phyloP scores from a whole-genome alignment of 2,797 vertebrate species.

The Falco berigora region DNA sequence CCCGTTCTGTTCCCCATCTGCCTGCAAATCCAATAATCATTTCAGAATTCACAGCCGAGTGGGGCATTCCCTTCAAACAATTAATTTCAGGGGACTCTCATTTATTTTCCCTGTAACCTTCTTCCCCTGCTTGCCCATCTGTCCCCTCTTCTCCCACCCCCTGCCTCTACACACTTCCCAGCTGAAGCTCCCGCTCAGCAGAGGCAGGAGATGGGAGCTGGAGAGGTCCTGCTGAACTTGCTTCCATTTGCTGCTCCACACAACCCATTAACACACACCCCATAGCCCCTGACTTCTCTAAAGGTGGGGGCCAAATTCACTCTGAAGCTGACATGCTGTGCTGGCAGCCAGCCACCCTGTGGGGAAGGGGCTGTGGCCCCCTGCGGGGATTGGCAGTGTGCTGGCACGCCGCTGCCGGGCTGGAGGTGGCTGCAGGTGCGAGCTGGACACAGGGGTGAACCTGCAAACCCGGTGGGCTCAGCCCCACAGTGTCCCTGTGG shows the following conservation, averaged over 20 bases:
- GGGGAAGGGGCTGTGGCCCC: background rate
- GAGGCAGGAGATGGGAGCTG: background rate
- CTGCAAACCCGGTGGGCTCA: background rate
- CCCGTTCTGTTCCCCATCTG: slow-evolving; percentile 64
- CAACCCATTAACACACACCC: background rate
- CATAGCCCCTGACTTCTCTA: background rate
- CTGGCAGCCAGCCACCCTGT: background rate
- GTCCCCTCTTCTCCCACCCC: background rate
- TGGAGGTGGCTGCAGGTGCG: too few species aligned
- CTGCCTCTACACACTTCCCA: background rate
- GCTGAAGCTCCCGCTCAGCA: background rate
- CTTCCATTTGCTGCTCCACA: background rate
- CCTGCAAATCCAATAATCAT: slow-evolving; percentile 76
- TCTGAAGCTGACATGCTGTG: background rate
- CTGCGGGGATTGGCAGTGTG: background rate
- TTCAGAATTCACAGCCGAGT: slow-evolving; percentile 74
- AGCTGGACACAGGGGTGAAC: background rate
- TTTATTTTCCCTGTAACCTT: slow-evolving; percentile 66
- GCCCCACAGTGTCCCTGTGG: background rate
- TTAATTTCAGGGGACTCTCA: slow-evolving; percentile 70
- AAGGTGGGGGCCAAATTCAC: background rate
- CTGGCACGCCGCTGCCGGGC: background rate
- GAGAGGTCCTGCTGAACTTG: background rate
- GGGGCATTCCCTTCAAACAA: slow-evolving; percentile 71
- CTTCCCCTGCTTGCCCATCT: background rate